Percentiles rank a stretch among this genome's conserved stretches.
These are phyloP conservation scores for Caenorhabditis auriculariae DNA, from an alignment of 2,888 invertebrate genomes.

Conservation along the genomic window DNA sequence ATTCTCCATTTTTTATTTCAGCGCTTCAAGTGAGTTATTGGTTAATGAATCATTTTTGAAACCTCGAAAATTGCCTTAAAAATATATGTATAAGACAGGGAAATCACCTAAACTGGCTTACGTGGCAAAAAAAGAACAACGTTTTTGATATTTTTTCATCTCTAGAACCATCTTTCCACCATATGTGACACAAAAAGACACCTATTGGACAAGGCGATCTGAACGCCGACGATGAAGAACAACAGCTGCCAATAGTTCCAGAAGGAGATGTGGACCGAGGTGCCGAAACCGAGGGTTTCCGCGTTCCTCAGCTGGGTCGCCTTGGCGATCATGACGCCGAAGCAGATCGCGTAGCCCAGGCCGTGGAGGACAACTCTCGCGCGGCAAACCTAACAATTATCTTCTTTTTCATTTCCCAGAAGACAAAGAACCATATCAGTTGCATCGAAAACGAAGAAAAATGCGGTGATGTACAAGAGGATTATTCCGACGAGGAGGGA, in stretches of 20 bases:
- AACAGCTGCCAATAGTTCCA: constrained; percentile 63
- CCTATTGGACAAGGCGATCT: constrained; percentile 53
- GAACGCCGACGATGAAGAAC: constrained; percentile 61
- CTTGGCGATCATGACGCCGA: constrained; percentile 62
- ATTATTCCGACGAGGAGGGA: constrained; percentile 56
- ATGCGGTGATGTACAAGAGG: constrained; percentile 53
- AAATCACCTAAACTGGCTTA: no score
- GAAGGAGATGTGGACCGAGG: constrained; percentile 54
- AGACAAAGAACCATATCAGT: constrained; percentile 35
- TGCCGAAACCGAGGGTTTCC: constrained; percentile 53
- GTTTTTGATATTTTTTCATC: no score
- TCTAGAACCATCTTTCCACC: no score
- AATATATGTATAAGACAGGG: no score
- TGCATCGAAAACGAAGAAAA: constrained; percentile 58
- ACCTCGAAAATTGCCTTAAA: no score
- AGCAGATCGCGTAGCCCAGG: constrained; percentile 58
- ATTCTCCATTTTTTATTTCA: no score
- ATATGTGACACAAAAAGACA: constrained; percentile 2
- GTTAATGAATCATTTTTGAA: no score
- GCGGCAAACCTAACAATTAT: constrained; percentile 30
- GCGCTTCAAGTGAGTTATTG: no score
- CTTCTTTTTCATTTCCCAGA: background rate
- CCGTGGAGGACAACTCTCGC: constrained; percentile 49
- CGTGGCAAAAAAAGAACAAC: no score
- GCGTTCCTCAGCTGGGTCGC: constrained; percentile 60